Conservation (phyloP, 2,113 vertebrate genomes). For the Charadrius vociferus region DNA sequence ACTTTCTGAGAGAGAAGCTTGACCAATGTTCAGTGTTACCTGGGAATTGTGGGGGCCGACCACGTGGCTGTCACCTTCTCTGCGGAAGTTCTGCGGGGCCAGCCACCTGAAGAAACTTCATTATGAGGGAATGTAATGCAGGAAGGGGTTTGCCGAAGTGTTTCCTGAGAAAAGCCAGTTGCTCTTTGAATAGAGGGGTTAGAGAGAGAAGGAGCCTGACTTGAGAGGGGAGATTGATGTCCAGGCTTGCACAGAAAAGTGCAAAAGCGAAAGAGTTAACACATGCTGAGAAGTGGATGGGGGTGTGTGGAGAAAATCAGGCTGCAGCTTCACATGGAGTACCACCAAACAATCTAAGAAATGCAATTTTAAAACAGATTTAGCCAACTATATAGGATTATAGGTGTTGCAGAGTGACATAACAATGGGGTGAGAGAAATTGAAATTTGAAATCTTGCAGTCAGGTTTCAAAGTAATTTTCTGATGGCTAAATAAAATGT, state of each 20-base stretch:
- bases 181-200: neutral
- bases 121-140: rapidly evolving
- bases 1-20: neutral
- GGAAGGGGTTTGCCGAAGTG: neutral
- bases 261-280: neutral
- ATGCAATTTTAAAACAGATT: neutral
- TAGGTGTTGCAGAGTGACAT: neutral
- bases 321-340: neutral
- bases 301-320: neutral
- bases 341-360: neutral
- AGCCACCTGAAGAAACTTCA: neutral
- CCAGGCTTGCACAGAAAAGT: neutral
- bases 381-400: rapidly evolving
- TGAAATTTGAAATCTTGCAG: neutral
- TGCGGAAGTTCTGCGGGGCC: neutral
- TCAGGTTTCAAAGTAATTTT: neutral
- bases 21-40: neutral
- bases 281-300: rapidly evolving
- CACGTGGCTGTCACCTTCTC: neutral
- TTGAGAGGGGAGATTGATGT: neutral
- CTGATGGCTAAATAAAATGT: neutral
- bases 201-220: neutral
- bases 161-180: neutral
- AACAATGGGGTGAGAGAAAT: neutral
- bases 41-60: neutral